Conservation (phyloP, 2,113 vertebrate species). For the Anguilla japonica region DNA sequence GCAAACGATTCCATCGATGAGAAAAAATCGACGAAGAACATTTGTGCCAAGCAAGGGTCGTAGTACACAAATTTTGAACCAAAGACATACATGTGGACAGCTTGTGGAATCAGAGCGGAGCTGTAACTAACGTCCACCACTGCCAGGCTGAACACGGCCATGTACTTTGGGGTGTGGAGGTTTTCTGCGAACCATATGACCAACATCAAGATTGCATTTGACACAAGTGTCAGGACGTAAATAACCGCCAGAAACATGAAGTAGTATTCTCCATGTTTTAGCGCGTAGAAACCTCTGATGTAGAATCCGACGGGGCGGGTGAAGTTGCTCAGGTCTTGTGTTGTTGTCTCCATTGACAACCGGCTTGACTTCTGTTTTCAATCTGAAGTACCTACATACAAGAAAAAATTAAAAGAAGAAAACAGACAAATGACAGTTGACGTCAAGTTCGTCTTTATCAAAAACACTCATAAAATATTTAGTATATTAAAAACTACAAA, state of each 20-base stretch:
- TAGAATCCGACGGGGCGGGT: slow-evolving; percentile 30
- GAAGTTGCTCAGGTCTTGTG: slow-evolving; percentile 30
- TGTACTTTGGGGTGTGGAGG: slow-evolving; percentile 33
- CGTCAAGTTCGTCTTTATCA: too few species aligned
- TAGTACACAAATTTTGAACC: slow-evolving; percentile 31
- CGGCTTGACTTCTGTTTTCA: background rate
- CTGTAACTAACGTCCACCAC: slow-evolving; percentile 31
- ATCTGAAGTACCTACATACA: background rate
- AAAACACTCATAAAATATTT: too few species aligned
- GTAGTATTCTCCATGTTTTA: slow-evolving; percentile 24
- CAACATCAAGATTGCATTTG: slow-evolving; percentile 26
- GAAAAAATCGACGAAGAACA: slow-evolving; percentile 34
- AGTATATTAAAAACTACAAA: too few species aligned
- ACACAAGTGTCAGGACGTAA: slow-evolving; percentile 29
- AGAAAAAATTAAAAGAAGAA: background rate
- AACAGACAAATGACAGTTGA: background rate
- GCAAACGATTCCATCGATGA: slow-evolving; percentile 28
- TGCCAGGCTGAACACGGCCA: slow-evolving; percentile 33
- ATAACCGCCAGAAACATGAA: slow-evolving; percentile 31
- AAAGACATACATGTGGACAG: slow-evolving; percentile 31
- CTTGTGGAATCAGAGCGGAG: slow-evolving; percentile 31
- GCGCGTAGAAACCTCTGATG: slow-evolving; percentile 31
- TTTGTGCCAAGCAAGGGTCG: slow-evolving; percentile 26
- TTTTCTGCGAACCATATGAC: slow-evolving; percentile 23
- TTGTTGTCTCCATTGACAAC: slow-evolving; percentile 10